These are phyloP conservation scores for Cossypha heuglini DNA, from an alignment of 2,797 vertebrate genomes.

Conservation along the genomic window DNA sequence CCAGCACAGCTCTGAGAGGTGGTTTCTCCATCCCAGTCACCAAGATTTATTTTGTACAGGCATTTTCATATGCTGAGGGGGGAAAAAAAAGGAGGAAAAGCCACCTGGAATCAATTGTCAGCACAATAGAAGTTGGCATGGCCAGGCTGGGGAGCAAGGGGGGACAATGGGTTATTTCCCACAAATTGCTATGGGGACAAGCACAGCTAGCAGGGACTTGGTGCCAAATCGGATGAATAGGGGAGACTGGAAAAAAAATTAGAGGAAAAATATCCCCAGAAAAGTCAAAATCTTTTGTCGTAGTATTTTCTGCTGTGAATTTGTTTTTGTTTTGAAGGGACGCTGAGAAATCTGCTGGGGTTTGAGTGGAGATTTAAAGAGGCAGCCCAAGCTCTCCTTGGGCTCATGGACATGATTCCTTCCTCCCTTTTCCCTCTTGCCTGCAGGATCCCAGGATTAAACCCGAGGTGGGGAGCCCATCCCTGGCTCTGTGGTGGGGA, in stretches of 20 bases:
- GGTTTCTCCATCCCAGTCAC: background rate
- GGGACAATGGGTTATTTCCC: constrained; percentile 48
- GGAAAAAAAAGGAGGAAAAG: background rate
- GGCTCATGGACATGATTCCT: accelerated
- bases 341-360: background rate
- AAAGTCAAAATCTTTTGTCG: constrained; percentile 27
- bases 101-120: constrained; percentile 52
- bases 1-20: background rate
- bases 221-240: constrained; percentile 38
- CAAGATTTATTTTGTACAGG: constrained; percentile 17
- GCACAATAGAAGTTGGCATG: constrained; percentile 53
- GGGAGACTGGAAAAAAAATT: constrained; percentile 7
- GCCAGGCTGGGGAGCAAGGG: constrained; percentile 19
- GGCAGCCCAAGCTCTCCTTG: background rate
- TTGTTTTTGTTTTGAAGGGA: constrained; percentile 14
- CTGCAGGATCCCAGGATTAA: background rate
- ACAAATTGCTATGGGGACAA: constrained; percentile 39
- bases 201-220: background rate
- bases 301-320: background rate
- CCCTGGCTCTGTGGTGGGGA: background rate
- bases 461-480: accelerated
- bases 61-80: background rate
- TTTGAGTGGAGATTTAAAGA: background rate
- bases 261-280: background rate
- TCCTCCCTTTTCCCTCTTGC: background rate